Evolutionary conservation across 2,888 invertebrate genomes (phyloP), one percentile per base, ranked within the genome.

Genomic region (Spatulosminthurus flaviceps): DNA sequence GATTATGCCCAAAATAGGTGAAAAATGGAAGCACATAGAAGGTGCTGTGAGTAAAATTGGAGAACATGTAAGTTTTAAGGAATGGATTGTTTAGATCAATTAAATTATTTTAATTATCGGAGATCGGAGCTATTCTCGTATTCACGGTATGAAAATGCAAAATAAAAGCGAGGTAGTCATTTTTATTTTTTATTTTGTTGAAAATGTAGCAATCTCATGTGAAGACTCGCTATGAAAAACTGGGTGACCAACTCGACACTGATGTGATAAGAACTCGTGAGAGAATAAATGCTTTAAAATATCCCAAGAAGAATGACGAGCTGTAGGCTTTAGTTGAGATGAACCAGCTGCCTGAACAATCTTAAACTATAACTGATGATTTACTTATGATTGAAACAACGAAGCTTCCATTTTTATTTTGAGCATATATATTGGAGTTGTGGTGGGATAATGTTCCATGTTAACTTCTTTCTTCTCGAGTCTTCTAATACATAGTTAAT

Each of bases 171-270:
- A n/a, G n/a, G n/a, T n/a, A n/a, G n/a, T n/a, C n/a, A n/a, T n/a
- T n/a, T n/a, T n/a, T n/a, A n/a, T n/a, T n/a, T n/a, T n/a, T n/a
- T 34, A 34, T 34, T 34, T 34, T 9, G 9, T 34, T 34, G 34
- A 34, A 7, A 7, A 34, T 34, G 34, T 34, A 82, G 81, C 81
- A 81, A 80, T 78, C 79, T 77, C 76, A 74, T 42, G 78, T 81
- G 9, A 82, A 82, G 71, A 82, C 82, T 34, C 74, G 81, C 1
- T 82, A 82, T 64, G 80, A 81, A 61, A 81, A 82, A 66, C 78
- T 82, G 0, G 81, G 81, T 1, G 82, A 82, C 29, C 79, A 81
- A n/a, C 51, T 82, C n/a, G 81, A 82, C 73, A 43, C 72, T 24
- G 82, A 82, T 71, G 79, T 80, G 24, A 79, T 81, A 9, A 74